Conservation (phyloP, 2,113 vertebrate genomes). For the Gyps fulvus region DNA sequence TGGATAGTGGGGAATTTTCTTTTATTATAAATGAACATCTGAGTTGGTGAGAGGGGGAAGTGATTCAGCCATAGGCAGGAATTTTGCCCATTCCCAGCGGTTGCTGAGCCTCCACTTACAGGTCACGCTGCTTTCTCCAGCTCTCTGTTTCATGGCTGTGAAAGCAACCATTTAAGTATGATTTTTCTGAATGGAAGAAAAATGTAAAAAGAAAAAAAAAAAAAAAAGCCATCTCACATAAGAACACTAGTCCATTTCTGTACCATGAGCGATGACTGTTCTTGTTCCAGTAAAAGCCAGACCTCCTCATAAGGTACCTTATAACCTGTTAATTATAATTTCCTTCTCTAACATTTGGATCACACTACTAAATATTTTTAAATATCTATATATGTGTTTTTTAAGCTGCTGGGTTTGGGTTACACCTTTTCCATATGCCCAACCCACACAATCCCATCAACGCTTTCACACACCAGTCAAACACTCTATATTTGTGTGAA, state of each 20-base stretch:
- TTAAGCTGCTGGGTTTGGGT: slow-evolving; percentile 67
- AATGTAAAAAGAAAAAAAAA: background rate
- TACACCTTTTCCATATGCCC: slow-evolving; percentile 67
- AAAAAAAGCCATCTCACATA: background rate
- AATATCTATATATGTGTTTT: slow-evolving; percentile 68
- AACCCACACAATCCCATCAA: slow-evolving; percentile 64
- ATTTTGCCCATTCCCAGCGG: background rate
- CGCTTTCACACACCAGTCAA: slow-evolving; percentile 67
- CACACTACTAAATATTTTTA: slow-evolving; percentile 56
- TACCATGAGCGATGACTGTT: background rate
- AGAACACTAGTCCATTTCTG: background rate
- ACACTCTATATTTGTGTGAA: slow-evolving; percentile 69
- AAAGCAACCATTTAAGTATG: background rate
- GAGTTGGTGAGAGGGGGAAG: background rate
- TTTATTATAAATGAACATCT: background rate
- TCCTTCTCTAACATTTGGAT: slow-evolving; percentile 61
- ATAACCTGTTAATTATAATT: slow-evolving; percentile 63
- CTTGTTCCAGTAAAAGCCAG: slow-evolving; percentile 30
- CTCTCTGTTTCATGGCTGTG: background rate
- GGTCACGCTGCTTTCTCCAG: background rate
- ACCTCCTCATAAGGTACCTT: slow-evolving; percentile 54
- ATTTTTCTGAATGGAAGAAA: background rate
- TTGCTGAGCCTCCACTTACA: background rate
- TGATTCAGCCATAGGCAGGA: background rate
- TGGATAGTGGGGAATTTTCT: background rate